Percentiles rank a stretch among this genome's conserved stretches.
These are phyloP conservation scores for Panthera tigris DNA, from an alignment of 2,113 vertebrate species.

Conservation along the genomic window DNA sequence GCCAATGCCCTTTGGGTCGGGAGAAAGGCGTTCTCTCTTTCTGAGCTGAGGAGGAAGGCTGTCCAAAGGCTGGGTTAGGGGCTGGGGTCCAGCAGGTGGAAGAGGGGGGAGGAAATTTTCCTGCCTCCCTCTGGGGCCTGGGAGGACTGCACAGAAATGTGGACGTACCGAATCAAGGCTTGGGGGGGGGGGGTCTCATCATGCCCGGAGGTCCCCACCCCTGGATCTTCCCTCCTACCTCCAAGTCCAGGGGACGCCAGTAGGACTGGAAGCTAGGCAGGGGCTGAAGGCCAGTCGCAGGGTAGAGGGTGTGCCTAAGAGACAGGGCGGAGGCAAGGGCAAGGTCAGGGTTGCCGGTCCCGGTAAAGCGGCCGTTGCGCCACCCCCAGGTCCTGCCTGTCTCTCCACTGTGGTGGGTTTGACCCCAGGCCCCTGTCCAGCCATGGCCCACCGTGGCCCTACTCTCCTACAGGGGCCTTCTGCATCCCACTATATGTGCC, in stretches of 20 bases:
- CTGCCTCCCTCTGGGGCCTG: neutral
- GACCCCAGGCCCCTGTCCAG: neutral
- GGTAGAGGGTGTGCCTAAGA: neutral
- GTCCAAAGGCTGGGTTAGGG: neutral
- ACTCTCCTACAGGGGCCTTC: conserved; percentile 84
- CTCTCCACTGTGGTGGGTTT: accelerated
- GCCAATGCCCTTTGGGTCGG: neutral
- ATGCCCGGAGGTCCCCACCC: too few species aligned
- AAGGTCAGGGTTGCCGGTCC: neutral
- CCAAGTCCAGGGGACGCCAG: neutral
- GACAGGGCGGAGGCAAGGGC: accelerated
- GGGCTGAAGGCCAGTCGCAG: neutral
- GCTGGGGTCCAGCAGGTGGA: neutral
- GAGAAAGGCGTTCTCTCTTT: neutral
- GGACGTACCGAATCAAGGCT: neutral
- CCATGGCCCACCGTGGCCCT: neutral
- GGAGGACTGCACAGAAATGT: neutral
- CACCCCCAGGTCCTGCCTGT: too few species aligned
- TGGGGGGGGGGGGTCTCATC: too few species aligned
- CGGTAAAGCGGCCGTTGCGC: neutral
- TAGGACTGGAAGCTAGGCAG: neutral
- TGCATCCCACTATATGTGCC: conserved; percentile 89
- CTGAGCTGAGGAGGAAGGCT: neutral
- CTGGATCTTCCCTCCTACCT: neutral
- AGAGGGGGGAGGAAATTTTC: neutral